Conservation (phyloP, 2,888 invertebrate genomes). For the Eulithis testata region DNA sequence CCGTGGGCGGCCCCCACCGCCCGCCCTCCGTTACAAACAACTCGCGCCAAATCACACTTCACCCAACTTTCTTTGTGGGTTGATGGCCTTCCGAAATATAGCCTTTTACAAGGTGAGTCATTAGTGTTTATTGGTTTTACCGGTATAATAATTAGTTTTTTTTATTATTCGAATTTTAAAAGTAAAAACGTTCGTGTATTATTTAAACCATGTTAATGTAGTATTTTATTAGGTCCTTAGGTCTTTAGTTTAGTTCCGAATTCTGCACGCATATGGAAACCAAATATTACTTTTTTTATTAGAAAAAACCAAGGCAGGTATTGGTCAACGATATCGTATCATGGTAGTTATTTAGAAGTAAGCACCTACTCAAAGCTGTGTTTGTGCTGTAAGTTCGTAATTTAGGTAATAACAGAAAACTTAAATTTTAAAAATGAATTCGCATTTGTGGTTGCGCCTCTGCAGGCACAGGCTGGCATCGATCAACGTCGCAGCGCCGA, state of each 20-base stretch:
- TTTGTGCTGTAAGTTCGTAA: neutral
- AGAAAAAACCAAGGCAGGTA: too few species aligned
- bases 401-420: conserved; percentile 6
- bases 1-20: conserved; percentile 52
- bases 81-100: conserved; percentile 39
- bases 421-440: conserved; percentile 24
- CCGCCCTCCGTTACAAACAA: conserved; percentile 70
- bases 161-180: neutral
- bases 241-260: too few species aligned
- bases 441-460: conserved; percentile 51
- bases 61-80: conserved; percentile 53
- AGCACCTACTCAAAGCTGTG: neutral
- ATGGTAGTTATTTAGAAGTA: neutral
- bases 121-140: conserved; percentile 5
- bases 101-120: conserved; percentile 9
- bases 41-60: conserved; percentile 63
- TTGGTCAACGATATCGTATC: too few species aligned
- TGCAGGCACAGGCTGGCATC: conserved; percentile 57
- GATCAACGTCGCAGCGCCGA: conserved; percentile 67
- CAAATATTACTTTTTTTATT: too few species aligned
- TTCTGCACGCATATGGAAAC: too few species aligned
- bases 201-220: too few species aligned
- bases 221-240: too few species aligned
- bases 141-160: neutral
- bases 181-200: too few species aligned